A percentile compares a stretch with the other conserved stretches of the same genome.
These are phyloP conservation scores for Leptoclinus maculatus DNA, from an alignment of 2,797 vertebrate species.

Conservation along the genomic window DNA sequence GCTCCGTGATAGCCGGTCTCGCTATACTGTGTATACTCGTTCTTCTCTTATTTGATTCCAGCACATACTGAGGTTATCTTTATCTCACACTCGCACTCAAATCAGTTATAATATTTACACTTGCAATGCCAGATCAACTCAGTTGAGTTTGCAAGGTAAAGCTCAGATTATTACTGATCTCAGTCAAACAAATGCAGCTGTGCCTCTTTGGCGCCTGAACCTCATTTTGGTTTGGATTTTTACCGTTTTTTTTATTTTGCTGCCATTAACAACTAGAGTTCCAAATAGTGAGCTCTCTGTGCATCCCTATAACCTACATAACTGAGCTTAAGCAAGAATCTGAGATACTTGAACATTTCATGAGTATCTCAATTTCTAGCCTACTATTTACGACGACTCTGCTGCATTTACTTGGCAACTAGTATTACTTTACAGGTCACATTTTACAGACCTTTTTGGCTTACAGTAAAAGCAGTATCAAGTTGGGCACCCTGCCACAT, in stretches of 20 bases:
- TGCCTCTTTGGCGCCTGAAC: constrained; percentile 6
- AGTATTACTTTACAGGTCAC: too few species aligned
- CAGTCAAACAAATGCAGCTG: constrained; percentile 56
- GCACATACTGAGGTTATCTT: constrained; percentile 19
- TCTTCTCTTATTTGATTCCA: constrained; percentile 17
- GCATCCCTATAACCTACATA: too few species aligned
- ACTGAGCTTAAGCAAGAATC: too few species aligned
- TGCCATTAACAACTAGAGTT: too few species aligned
- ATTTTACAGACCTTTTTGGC: too few species aligned
- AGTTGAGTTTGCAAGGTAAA: constrained; percentile 1
- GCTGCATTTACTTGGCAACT: too few species aligned
- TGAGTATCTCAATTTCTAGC: too few species aligned
- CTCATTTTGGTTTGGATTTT: constrained; percentile 15
- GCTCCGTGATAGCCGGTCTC: constrained; percentile 9
- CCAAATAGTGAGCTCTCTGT: too few species aligned
- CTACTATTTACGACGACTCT: too few species aligned
- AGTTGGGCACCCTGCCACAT: too few species aligned
- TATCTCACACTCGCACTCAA: not conserved
- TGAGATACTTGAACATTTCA: too few species aligned
- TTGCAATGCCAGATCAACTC: not conserved
- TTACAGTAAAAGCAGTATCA: too few species aligned
- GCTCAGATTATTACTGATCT: constrained; percentile 29
- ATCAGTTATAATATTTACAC: constrained; percentile 27
- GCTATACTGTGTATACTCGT: not conserved
- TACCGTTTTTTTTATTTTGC: not conserved